phyloP scores from a whole-genome alignment of 2,888 invertebrate genomes.

The Bombylius major region DNA sequence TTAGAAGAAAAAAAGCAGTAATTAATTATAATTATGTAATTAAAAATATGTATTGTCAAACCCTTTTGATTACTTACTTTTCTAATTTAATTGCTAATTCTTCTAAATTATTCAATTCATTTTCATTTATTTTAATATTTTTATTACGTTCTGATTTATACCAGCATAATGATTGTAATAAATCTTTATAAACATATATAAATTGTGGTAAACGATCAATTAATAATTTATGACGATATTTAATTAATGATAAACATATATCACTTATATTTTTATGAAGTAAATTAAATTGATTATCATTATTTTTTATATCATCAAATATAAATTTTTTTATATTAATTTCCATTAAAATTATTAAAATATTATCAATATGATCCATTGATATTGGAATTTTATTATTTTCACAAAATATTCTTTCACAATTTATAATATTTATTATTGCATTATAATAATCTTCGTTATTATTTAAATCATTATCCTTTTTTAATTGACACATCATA shows the following conservation, averaged over 20 bases:
- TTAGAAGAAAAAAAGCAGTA: neutral
- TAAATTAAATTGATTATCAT: neutral
- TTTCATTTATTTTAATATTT: slow-evolving; percentile 21
- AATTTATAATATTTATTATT: slow-evolving; percentile 21
- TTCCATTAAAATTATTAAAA: slow-evolving; percentile 27
- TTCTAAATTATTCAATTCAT: slow-evolving; percentile 27
- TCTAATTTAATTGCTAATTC: slow-evolving; percentile 29
- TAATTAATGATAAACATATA: slow-evolving; percentile 23
- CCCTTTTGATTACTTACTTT: slow-evolving; percentile 9
- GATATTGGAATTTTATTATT: slow-evolving; percentile 28
- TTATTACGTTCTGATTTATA: slow-evolving; percentile 30
- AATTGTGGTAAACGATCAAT: slow-evolving; percentile 31
- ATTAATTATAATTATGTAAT: neutral
- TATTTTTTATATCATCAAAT: slow-evolving; percentile 20
- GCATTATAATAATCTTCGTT: slow-evolving; percentile 13
- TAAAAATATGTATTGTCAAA: neutral
- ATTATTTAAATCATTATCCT: slow-evolving; percentile 13
- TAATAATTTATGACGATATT: slow-evolving; percentile 23
- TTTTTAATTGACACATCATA: slow-evolving; percentile 20
- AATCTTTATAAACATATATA: slow-evolving; percentile 27
- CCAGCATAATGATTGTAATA: slow-evolving; percentile 30
- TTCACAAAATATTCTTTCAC: slow-evolving; percentile 23
- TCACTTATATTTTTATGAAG: slow-evolving; percentile 23
- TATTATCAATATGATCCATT: slow-evolving; percentile 27
- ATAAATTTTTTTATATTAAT: slow-evolving; percentile 27